Evolutionary conservation across 2,797 vertebrate genomes (phyloP).

Genomic region (Parauchenoglanis punctatus): DNA sequence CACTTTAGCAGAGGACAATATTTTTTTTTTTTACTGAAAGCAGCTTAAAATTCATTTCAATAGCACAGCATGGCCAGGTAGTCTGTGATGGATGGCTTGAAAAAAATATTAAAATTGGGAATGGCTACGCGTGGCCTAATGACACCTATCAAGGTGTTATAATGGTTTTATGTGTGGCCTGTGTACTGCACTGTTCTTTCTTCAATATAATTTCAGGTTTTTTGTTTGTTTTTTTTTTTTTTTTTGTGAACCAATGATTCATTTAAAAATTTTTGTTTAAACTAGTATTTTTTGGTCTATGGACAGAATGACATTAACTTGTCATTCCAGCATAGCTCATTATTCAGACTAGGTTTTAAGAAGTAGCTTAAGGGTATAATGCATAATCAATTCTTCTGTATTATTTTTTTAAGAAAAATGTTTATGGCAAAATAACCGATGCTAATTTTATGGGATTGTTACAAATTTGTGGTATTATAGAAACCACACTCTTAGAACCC

Average conservation of each 20-base stretch:
- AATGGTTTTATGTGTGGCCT: conserved; percentile 28
- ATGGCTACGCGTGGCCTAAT: conserved; percentile 4
- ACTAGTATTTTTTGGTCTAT: neutral
- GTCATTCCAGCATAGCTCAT: conserved; percentile 31
- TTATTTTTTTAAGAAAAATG: conserved; percentile 29
- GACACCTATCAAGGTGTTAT: neutral
- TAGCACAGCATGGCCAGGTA: neutral
- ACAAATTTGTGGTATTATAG: conserved; percentile 23
- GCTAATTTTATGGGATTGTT: conserved; percentile 48
- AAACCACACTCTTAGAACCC: neutral
- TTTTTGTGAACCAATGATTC: conserved; percentile 11
- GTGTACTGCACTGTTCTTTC: conserved; percentile 23
- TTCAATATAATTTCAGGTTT: conserved; percentile 24
- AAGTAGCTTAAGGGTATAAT: conserved; percentile 30
- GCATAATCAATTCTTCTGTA: conserved; percentile 30
- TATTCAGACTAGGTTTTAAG: conserved; percentile 38
- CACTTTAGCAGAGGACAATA: conserved; percentile 14
- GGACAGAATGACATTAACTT: neutral
- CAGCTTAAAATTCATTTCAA: neutral
- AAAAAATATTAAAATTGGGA: conserved; percentile 12
- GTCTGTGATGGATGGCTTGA: conserved; percentile 15
- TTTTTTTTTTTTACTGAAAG: neutral
- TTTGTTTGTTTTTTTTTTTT: too few species aligned
- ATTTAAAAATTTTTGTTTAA: neutral
- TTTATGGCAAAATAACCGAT: conserved; percentile 49